phyloP scores from a whole-genome alignment of 1,140 invertebrate species.

The Eulimnadia texana region DNA sequence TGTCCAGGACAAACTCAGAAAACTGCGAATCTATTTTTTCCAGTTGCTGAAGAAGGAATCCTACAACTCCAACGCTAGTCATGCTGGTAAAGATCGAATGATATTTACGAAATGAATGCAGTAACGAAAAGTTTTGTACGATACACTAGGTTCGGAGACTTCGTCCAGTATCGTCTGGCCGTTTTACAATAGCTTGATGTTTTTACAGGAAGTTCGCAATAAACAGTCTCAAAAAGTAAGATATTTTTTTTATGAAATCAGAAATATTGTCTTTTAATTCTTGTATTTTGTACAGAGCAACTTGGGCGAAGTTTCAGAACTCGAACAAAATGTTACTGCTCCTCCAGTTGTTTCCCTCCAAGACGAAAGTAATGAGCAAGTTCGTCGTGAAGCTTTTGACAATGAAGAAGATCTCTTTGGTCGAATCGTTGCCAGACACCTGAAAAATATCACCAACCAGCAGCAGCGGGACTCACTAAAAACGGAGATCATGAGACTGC shows the following conservation, averaged over 20 bases:
- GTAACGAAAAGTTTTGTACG: background rate
- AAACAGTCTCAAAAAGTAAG: background rate
- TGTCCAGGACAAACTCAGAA: background rate
- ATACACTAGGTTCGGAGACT: background rate
- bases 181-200: background rate
- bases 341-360: background rate
- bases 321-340: background rate
- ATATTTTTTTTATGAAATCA: background rate
- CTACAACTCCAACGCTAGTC: background rate
- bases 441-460: background rate
- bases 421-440: background rate
- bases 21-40: background rate
- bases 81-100: background rate
- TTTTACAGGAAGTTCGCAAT: background rate
- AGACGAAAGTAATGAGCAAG: too few species aligned
- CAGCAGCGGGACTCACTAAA: background rate
- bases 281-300: background rate
- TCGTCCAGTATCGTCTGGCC: background rate
- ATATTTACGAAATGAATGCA: background rate
- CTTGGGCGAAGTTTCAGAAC: background rate
- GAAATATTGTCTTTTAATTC: background rate
- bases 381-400: background rate
- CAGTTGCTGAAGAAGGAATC: background rate
- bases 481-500: background rate
- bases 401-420: background rate